phyloP scores from a whole-genome alignment of 2,888 invertebrate species.

The Pyrgus malvae region DNA sequence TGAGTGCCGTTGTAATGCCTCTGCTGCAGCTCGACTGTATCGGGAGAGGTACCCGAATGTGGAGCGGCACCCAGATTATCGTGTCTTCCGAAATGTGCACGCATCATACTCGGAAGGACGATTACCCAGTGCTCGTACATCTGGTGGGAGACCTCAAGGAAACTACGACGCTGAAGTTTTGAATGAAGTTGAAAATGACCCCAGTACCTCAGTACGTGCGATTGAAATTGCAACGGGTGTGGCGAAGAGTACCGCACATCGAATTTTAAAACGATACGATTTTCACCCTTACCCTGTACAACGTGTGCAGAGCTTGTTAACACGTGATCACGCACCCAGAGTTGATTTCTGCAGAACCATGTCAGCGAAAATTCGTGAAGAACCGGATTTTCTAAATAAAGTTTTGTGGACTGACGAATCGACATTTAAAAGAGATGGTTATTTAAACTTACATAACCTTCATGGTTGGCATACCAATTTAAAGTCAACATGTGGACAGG shows the following conservation, averaged over 20 bases:
- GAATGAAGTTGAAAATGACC: slow-evolving; percentile 29
- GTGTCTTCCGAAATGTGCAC: slow-evolving; percentile 20
- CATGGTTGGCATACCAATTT: slow-evolving; percentile 35
- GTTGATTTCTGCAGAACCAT: slow-evolving; percentile 31
- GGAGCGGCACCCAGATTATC: slow-evolving; percentile 28
- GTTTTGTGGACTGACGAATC: slow-evolving; percentile 20
- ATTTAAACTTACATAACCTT: slow-evolving; percentile 30
- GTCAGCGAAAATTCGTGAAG: slow-evolving; percentile 28
- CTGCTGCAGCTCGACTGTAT: slow-evolving; percentile 29
- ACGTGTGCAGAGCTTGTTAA: slow-evolving; percentile 33
- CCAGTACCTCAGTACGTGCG: slow-evolving; percentile 30
- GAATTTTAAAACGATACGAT: slow-evolving; percentile 4
- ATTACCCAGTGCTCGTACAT: background rate
- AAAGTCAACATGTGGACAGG: slow-evolving; percentile 31
- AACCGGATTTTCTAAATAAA: slow-evolving; percentile 32
- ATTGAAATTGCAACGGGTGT: slow-evolving; percentile 21
- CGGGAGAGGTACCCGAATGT: slow-evolving; percentile 28
- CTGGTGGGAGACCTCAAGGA: background rate
- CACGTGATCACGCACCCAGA: slow-evolving; percentile 26
- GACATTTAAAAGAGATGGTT: slow-evolving; percentile 27
- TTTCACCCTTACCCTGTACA: slow-evolving; percentile 31
- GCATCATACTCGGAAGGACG: slow-evolving; percentile 14
- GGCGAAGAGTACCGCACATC: slow-evolving; percentile 28
- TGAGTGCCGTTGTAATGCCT: slow-evolving; percentile 29
- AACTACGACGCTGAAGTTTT: slow-evolving; percentile 28